Percentiles rank a stretch among this genome's conserved stretches.
These are phyloP conservation scores for Eonycteris spelaea DNA, from an alignment of 2,113 vertebrate genomes.

Conservation along the genomic window DNA sequence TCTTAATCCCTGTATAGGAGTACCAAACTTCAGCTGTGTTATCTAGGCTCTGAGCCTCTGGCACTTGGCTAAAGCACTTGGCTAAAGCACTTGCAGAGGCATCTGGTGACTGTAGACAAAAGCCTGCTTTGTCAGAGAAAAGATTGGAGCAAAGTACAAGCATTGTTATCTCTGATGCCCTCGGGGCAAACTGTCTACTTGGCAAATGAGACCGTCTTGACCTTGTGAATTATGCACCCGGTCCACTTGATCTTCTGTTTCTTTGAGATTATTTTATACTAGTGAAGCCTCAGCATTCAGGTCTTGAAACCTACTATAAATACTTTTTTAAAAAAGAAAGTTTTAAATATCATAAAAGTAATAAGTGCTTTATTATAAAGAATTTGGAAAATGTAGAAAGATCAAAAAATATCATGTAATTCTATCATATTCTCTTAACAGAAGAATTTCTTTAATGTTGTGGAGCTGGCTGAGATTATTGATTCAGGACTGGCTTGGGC, in stretches of 20 bases:
- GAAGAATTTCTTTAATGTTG: slow-evolving; percentile 49
- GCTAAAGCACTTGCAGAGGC: slow-evolving; percentile 22
- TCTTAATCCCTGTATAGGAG: slow-evolving; percentile 37
- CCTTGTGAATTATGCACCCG: slow-evolving; percentile 17
- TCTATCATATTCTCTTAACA: background rate
- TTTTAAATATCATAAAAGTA: slow-evolving; percentile 14
- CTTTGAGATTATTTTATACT: slow-evolving; percentile 51
- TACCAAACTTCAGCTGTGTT: slow-evolving; percentile 46
- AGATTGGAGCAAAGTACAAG: slow-evolving; percentile 43
- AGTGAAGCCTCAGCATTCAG: background rate
- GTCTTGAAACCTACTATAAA: background rate
- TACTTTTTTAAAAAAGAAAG: background rate
- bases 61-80: slow-evolving; percentile 28
- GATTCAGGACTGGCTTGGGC: slow-evolving; percentile 1
- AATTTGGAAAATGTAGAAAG: slow-evolving; percentile 29
- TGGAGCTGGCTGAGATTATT: slow-evolving; percentile 37
- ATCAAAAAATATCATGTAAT: slow-evolving; percentile 27
- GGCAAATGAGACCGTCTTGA: slow-evolving; percentile 34
- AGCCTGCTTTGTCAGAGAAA: slow-evolving; percentile 59
- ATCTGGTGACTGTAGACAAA: slow-evolving; percentile 69
- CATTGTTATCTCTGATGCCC: slow-evolving; percentile 53
- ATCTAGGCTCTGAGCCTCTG: slow-evolving; percentile 50
- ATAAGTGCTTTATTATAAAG: slow-evolving; percentile 31
- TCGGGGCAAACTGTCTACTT: slow-evolving; percentile 48
- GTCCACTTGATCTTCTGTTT: slow-evolving; percentile 37